phyloP scores from a whole-genome alignment of 2,113 vertebrate genomes.

The Rhinopomastus cyanomelas region DNA sequence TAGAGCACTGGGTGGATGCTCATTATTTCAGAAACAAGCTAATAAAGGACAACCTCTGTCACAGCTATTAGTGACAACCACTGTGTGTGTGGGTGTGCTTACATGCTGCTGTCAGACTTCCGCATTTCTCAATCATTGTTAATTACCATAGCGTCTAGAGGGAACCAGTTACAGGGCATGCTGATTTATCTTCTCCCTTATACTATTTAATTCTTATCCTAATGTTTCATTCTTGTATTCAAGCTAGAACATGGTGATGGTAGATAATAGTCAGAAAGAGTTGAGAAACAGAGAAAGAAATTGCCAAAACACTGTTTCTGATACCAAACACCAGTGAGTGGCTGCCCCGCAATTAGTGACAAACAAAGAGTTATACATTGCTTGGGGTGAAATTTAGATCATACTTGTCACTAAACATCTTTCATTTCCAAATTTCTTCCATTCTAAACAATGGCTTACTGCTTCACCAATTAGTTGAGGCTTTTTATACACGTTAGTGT shows the following conservation, averaged over 20 bases:
- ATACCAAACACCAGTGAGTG: not conserved
- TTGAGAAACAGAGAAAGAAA: not conserved
- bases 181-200: constrained; percentile 1
- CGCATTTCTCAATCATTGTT: constrained; percentile 50
- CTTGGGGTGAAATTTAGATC: constrained; percentile 50
- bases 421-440: constrained; percentile 33
- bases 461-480: constrained; percentile 4
- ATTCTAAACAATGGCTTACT: constrained; percentile 30
- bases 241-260: not conserved
- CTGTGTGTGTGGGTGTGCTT: constrained; percentile 35
- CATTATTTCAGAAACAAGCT: not conserved
- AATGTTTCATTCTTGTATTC: not conserved
- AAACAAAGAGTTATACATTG: constrained; percentile 46
- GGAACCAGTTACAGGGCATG: not conserved
- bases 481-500: not conserved
- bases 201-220: not conserved
- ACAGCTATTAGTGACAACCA: constrained; percentile 27
- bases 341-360: not conserved
- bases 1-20: not conserved
- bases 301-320: not conserved
- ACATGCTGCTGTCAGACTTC: not conserved
- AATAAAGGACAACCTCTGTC: constrained; percentile 45
- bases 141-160: not conserved
- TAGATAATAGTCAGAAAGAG: not conserved
- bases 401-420: constrained; percentile 47